A percentile compares a stretch with the other conserved stretches of the same genome.
Evolutionary conservation across 2,113 vertebrate species (phyloP).

Genomic region (Vulpes vulpes): DNA sequence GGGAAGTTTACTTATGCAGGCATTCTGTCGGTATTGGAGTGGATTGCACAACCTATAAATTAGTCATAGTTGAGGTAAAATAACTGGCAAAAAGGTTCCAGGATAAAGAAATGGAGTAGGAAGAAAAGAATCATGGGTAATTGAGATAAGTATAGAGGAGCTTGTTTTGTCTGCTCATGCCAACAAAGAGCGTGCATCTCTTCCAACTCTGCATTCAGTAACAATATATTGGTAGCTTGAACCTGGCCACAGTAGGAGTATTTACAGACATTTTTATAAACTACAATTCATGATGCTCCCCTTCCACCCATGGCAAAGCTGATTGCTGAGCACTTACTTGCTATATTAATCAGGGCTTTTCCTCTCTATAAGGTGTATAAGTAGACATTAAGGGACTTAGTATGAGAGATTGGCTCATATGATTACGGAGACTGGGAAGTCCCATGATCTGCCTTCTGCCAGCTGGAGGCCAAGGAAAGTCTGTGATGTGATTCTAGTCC

Average conservation of each 20-base stretch:
- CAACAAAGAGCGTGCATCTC: no score
- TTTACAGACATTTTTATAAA: not conserved
- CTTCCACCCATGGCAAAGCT: accelerated
- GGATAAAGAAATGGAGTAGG: not conserved
- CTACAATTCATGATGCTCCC: not conserved
- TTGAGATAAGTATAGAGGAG: no score
- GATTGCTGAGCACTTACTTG: not conserved
- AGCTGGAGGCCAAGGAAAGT: not conserved
- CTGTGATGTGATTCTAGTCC: not conserved
- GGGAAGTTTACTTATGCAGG: not conserved
- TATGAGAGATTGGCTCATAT: not conserved
- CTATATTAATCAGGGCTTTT: not conserved
- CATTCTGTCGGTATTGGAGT: not conserved
- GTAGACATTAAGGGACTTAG: not conserved
- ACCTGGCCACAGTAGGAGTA: not conserved
- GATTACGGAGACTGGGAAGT: not conserved
- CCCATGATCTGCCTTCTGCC: not conserved
- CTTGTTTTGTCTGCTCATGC: not conserved
- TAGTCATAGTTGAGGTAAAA: not conserved
- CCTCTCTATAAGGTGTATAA: not conserved
- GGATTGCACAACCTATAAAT: not conserved
- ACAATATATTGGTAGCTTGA: not conserved
- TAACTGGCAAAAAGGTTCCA: not conserved
- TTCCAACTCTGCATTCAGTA: not conserved
- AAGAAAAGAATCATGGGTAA: not conserved